Base-by-base conservation (phyloP, 1,140 invertebrate species). In the Drosophila persimilis region DNA sequence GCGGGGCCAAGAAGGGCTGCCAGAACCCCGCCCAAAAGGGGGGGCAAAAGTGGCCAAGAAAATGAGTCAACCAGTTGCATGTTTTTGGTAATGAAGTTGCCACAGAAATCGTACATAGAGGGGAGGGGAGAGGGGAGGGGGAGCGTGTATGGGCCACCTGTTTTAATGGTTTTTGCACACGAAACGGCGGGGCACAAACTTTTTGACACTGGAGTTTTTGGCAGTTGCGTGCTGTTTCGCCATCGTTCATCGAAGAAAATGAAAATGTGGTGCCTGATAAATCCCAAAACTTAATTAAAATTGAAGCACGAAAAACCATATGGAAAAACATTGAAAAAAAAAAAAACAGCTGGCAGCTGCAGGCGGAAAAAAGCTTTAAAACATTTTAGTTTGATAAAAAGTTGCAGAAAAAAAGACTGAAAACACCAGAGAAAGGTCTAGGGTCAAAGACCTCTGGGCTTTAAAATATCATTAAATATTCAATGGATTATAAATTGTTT, bases 31-130 rank as follows among this genome's bases (percentile, higher is more conserved):
- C 35, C 8, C 24, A 41, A 31, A 24, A 61, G 70, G 50, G 29
- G 44, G 50, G 66, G 50, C 52, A 80, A 70, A 85, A 70, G 54
- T 50, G 53, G 61, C 9, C 22, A 54, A 60, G 66, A 56, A 62
- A 80, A 77, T 86, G 71, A 85, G 77, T 85, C 81, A 85, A 86
- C 81, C 70, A 85, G 81, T 85, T 85, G 81, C 81, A 74, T 76
- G 75, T 66, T 73, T 71, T 61, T 15, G 52, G 66, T 69, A 69
- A 69, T 44, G 22, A 58, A 63, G 29, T 31, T 39, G 31, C 20
- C 3, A 4, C 4, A 26, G 4, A 26, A 5, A 20, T 20, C 20
- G 20, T 46, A 20, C 43, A 50, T 47, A 17, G 54, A 24, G 13
- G 29, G 22, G 41, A 54, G 31, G 9, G 9, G 3, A 3, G 9